A percentile compares a stretch with the other conserved stretches of the same genome.
Conservation (phyloP, 2,888 invertebrate species). For the Melinaea menophilus region DNA sequence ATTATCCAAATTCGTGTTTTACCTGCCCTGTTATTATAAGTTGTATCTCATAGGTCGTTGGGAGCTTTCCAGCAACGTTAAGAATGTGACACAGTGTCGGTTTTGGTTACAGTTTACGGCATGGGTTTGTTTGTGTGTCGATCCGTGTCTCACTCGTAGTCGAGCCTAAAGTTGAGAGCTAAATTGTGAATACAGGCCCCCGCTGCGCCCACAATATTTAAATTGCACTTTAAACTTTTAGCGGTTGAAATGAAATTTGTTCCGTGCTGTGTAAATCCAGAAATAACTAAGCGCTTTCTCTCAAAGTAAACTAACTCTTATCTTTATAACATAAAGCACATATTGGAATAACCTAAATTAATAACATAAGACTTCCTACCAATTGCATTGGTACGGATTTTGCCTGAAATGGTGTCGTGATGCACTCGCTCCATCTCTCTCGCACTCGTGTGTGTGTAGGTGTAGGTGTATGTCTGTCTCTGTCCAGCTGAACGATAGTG, state of each 20-base stretch:
- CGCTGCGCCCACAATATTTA: conserved; percentile 51
- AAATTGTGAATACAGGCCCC: conserved; percentile 43
- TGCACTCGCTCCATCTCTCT: conserved; percentile 52
- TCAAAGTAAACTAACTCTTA: conserved; percentile 33
- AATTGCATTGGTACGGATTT: conserved; percentile 39
- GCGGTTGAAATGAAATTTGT: conserved; percentile 70
- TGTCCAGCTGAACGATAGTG: conserved; percentile 33
- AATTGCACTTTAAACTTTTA: conserved; percentile 67
- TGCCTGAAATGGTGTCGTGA: conserved; percentile 67
- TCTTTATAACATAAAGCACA: neutral
- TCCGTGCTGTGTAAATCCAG: conserved; percentile 55
- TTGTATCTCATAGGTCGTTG: conserved; percentile 42
- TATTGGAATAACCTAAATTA: conserved; percentile 15
- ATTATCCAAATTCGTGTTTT: conserved; percentile 39
- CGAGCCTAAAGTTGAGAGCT: conserved; percentile 28
- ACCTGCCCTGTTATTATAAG: conserved; percentile 56
- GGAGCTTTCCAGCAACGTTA: conserved; percentile 40
- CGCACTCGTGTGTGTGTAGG: conserved; percentile 26
- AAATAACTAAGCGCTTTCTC: conserved; percentile 47
- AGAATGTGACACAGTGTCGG: conserved; percentile 25
- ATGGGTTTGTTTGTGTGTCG: conserved; percentile 28
- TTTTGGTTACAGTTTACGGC: conserved; percentile 18
- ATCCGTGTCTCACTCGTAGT: conserved; percentile 15
- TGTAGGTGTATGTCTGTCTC: conserved; percentile 36
- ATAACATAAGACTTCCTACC: conserved; percentile 37